phyloP scores from a whole-genome alignment of 1,140 invertebrate species.

The Palaemon carinicauda region DNA sequence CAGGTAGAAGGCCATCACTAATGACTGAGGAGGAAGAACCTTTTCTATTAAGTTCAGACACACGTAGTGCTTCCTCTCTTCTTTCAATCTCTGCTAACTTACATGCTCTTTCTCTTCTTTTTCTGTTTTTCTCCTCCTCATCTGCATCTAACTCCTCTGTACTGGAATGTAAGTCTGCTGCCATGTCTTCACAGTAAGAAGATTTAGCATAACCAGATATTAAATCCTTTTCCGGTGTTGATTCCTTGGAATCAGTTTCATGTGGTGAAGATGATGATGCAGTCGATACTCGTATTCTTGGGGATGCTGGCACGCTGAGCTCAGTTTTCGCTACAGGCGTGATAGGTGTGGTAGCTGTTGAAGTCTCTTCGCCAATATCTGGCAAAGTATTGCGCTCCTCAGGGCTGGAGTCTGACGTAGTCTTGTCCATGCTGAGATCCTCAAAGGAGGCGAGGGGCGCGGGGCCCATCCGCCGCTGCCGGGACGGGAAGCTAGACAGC shows the following conservation, averaged over 20 bases:
- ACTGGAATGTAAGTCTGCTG: constrained; percentile 81
- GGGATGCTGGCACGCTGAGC: constrained; percentile 76
- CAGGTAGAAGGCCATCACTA: constrained; percentile 74
- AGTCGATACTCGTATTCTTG: constrained; percentile 85
- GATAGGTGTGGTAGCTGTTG: constrained; percentile 59
- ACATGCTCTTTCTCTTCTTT: constrained; percentile 60
- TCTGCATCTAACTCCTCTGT: constrained; percentile 83
- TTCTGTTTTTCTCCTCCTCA: constrained; percentile 69
- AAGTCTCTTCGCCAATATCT: constrained; percentile 55
- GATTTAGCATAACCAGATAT: constrained; percentile 65
- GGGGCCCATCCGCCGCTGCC: constrained; percentile 76
- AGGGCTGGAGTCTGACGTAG: constrained; percentile 58
- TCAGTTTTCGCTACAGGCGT: constrained; percentile 61
- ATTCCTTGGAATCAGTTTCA: constrained; percentile 77
- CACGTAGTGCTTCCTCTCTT: constrained; percentile 60
- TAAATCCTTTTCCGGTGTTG: constrained; percentile 80
- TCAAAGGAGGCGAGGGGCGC: constrained; percentile 93
- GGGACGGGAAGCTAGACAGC: constrained; percentile 60
- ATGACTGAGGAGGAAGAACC: constrained; percentile 63
- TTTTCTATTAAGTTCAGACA: constrained; percentile 57
- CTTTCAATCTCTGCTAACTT: constrained; percentile 59
- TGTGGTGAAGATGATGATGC: constrained; percentile 86
- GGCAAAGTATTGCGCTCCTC: constrained; percentile 52
- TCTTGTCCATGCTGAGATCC: constrained; percentile 73
- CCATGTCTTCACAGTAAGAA: constrained; percentile 79